These are phyloP conservation scores for Pedionomus torquatus DNA, from an alignment of 2,113 vertebrate species.

Conservation along the genomic window DNA sequence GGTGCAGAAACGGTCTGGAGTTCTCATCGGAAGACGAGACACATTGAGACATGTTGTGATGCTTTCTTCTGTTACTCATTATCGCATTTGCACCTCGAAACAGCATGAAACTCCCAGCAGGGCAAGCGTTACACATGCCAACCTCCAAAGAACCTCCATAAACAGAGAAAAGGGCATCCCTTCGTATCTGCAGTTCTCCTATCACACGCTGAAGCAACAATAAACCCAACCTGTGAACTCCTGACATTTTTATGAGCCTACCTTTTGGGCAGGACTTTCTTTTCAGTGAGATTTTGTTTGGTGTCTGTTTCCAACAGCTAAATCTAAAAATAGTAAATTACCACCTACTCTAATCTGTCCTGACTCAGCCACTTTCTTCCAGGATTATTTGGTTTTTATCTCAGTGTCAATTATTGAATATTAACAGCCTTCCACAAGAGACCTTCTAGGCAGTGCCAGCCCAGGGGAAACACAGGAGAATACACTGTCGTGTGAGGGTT, in stretches of 20 bases:
- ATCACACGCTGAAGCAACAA: background rate
- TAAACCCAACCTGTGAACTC: background rate
- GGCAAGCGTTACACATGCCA: background rate
- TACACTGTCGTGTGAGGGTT: background rate
- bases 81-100: background rate
- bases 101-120: background rate
- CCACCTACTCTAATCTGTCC: background rate
- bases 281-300: background rate
- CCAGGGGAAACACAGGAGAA: background rate
- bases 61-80: background rate
- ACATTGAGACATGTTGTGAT: background rate
- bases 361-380: conserved; percentile 14
- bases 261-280: background rate
- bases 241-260: background rate
- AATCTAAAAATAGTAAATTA: background rate
- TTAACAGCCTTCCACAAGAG: background rate
- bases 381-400: background rate
- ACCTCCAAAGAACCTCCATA: background rate
- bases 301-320: background rate
- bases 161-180: background rate
- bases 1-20: background rate
- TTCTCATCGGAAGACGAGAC: background rate
- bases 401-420: background rate
- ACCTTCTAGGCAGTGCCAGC: background rate
- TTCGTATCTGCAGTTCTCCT: background rate